phyloP scores from a whole-genome alignment of 2,888 invertebrate species.

The Liopterus haemorrhoidalis region DNA sequence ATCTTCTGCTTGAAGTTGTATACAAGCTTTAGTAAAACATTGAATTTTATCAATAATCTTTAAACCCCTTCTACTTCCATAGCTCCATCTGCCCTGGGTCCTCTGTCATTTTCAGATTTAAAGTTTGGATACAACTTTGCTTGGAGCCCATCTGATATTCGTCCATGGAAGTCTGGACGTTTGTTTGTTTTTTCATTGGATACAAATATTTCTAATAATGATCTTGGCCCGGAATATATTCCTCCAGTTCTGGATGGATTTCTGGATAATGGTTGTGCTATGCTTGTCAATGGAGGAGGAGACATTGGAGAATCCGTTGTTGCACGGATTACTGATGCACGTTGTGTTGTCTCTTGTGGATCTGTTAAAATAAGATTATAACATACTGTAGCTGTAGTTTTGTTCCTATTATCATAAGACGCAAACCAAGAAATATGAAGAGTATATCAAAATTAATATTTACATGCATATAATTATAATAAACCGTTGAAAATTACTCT shows the following conservation, averaged over 20 bases:
- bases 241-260: constrained; percentile 37
- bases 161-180: constrained; percentile 56
- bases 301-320: constrained; percentile 84
- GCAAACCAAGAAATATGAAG: no score
- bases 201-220: constrained; percentile 62
- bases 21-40: neutral
- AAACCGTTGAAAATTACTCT: no score
- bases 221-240: constrained; percentile 45
- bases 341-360: constrained; percentile 35
- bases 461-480: no score
- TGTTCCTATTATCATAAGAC: no score
- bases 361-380: constrained; percentile 37
- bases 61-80: constrained; percentile 39
- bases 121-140: constrained; percentile 73
- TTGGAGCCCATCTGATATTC: constrained; percentile 51
- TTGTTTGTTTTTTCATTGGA: constrained; percentile 48
- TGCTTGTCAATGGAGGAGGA: constrained; percentile 56
- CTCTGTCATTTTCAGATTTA: constrained; percentile 47
- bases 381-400: no score
- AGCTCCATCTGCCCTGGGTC: constrained; percentile 42
- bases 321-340: constrained; percentile 59
- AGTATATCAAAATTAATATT: no score
- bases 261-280: constrained; percentile 36
- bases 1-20: neutral
- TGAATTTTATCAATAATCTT: constrained; percentile 2